These are phyloP conservation scores for Metallyticus violacea DNA, from an alignment of 2,888 invertebrate species.

Conservation along the genomic window DNA sequence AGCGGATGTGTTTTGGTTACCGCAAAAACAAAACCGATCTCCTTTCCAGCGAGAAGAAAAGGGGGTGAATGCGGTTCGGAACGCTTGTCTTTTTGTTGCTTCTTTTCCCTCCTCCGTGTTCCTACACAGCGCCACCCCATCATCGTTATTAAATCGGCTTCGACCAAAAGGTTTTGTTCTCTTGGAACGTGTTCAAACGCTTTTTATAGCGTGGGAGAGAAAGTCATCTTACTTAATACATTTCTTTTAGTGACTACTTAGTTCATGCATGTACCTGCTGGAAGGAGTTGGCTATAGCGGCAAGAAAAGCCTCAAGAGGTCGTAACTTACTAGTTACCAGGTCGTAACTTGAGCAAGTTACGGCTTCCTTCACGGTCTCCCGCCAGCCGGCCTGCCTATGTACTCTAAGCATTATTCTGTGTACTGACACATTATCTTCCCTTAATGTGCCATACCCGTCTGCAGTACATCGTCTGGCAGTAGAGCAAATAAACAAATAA, in stretches of 20 bases:
- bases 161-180: background rate
- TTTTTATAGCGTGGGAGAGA: background rate
- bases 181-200: background rate
- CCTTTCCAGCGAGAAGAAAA: too few relatives aligned
- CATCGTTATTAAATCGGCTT: background rate
- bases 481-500: background rate
- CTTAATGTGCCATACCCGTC: background rate
- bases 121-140: background rate
- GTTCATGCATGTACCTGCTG: background rate
- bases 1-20: background rate
- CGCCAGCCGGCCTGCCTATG: background rate
- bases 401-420: background rate
- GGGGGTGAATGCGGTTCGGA: background rate
- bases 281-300: background rate
- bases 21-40: background rate
- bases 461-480: background rate
- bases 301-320: background rate
- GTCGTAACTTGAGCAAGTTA: conserved; percentile 20
- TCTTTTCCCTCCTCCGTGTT: background rate
- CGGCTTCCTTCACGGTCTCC: background rate
- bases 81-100: background rate
- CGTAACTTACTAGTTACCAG: conserved; percentile 20
- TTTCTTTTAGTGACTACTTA: background rate
- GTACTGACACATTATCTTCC: background rate
- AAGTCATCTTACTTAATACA: background rate